A percentile compares a stretch with the other conserved stretches of the same genome.
Evolutionary conservation across 2,113 vertebrate genomes (phyloP).

Genomic region (Balaeniceps rex): DNA sequence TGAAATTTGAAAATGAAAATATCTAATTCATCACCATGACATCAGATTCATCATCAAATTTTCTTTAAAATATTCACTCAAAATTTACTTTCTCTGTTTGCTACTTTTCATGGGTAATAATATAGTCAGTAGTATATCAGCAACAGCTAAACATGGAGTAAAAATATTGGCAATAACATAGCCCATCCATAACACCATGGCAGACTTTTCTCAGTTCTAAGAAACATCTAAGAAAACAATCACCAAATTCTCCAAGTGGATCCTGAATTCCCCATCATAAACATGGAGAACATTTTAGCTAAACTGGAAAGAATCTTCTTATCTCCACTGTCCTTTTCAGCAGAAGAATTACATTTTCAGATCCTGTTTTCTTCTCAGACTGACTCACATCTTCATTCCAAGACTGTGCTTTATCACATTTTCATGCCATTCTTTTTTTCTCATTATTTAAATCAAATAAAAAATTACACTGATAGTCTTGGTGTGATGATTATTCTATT

Average conservation of each 20-base stretch:
- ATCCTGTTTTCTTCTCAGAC: not conserved
- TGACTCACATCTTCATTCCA: not conserved
- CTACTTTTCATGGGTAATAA: not conserved
- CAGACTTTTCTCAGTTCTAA: not conserved
- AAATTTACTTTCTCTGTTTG: not conserved
- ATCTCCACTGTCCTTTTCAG: not conserved
- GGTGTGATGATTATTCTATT: not conserved
- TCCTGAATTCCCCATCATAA: not conserved
- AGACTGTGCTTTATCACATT: not conserved
- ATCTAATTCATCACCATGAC: not conserved
- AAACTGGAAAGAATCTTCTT: not conserved
- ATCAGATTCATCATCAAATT: not conserved
- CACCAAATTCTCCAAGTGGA: not conserved
- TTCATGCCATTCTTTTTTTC: not conserved
- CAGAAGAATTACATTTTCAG: not conserved
- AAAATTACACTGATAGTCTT: not conserved
- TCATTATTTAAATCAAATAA: not conserved
- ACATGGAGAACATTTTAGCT: not conserved
- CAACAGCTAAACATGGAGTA: not conserved
- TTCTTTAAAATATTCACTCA: not conserved
- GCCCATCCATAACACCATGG: not conserved
- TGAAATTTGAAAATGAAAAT: not conserved
- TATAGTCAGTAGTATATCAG: not conserved
- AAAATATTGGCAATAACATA: not conserved
- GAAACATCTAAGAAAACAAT: not conserved